Conservation (phyloP, 1,140 invertebrate genomes). For the Diploscapter pachys region DNA sequence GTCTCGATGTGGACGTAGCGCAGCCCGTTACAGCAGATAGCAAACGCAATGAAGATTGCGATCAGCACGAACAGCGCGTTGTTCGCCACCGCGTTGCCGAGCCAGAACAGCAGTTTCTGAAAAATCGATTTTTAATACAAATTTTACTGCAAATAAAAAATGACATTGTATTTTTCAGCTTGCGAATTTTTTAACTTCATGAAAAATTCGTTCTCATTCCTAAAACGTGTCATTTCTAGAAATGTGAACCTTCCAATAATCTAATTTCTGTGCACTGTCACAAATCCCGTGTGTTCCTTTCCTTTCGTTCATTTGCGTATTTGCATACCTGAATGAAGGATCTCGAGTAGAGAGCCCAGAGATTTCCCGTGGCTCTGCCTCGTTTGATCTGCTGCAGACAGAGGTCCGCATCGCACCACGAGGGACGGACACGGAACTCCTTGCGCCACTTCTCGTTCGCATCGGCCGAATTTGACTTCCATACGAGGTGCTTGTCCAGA, state of each 20-base stretch:
- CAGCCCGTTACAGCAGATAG: conserved; percentile 44
- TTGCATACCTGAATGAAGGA: conserved; percentile 34
- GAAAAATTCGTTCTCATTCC: too few relatives aligned
- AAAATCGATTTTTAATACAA: background rate
- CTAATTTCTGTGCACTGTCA: too few relatives aligned
- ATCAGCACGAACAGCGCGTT: conserved; percentile 43
- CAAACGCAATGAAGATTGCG: conserved; percentile 37
- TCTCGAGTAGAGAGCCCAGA: conserved; percentile 42
- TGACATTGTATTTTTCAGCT: too few relatives aligned
- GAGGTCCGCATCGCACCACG: conserved; percentile 50
- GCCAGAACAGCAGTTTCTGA: conserved; percentile 19
- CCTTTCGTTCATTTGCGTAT: too few relatives aligned
- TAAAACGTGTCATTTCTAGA: too few relatives aligned
- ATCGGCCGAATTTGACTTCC: conserved; percentile 41
- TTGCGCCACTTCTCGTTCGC: conserved; percentile 44
- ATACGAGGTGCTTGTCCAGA: conserved; percentile 37
- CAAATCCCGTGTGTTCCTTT: too few relatives aligned
- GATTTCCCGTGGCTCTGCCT: conserved; percentile 46
- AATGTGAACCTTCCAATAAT: too few relatives aligned
- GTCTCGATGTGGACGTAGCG: conserved; percentile 52
- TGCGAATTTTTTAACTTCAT: too few relatives aligned
- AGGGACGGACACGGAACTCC: conserved; percentile 44
- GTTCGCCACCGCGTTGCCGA: conserved; percentile 34
- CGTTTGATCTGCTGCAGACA: conserved; percentile 48
- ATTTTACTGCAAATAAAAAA: too few relatives aligned